Percentiles rank a stretch among this genome's conserved stretches.
Conservation (phyloP, 2,797 vertebrate species). For the Cuculus canorus region DNA sequence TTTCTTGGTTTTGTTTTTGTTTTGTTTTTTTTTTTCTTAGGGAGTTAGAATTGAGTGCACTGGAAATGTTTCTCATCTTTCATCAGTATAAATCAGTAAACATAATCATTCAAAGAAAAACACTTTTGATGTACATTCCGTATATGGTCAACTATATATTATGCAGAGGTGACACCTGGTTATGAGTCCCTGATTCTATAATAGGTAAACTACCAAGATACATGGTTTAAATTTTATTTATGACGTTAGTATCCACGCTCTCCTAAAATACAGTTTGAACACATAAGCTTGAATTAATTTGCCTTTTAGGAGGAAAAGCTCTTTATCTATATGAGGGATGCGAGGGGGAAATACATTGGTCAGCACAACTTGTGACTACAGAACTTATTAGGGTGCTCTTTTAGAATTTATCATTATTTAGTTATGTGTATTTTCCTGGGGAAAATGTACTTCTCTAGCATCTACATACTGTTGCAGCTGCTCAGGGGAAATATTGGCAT, state of each 20-base stretch:
- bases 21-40: background rate
- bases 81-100: background rate
- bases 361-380: background rate
- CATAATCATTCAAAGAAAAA: background rate
- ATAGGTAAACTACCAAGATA: background rate
- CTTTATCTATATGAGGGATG: background rate
- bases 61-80: conserved; percentile 1
- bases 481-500: background rate
- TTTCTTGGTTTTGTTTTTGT: background rate
- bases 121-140: background rate
- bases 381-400: background rate
- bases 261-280: background rate
- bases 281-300: background rate
- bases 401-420: background rate
- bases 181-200: background rate
- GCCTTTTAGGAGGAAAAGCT: background rate
- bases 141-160: background rate
- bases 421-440: background rate
- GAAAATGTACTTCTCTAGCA: background rate
- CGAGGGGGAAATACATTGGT: background rate
- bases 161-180: background rate
- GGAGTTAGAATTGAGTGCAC: conserved; percentile 9
- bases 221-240: background rate
- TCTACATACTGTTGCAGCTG: background rate
- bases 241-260: background rate